Conservation (phyloP, 2,888 invertebrate genomes). For the Mellilla xanthometata region DNA sequence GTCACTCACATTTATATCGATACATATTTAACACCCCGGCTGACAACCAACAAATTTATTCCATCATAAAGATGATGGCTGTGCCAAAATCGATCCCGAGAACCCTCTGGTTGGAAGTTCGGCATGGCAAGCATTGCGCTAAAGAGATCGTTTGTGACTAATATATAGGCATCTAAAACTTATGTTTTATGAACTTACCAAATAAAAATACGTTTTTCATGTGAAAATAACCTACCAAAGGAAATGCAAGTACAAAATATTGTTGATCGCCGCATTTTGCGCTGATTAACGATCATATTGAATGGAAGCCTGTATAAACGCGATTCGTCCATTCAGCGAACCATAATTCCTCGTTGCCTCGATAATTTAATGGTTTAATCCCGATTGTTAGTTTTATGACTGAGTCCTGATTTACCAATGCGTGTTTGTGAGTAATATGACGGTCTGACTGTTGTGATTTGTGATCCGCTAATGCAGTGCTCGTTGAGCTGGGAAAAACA, state of each 20-base stretch:
- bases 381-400: neutral
- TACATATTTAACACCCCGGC: too few relatives aligned
- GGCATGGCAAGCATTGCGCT: too few relatives aligned
- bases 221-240: too few relatives aligned
- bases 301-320: neutral
- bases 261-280: neutral
- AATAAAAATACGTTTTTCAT: too few relatives aligned
- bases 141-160: too few relatives aligned
- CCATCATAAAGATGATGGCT: too few relatives aligned
- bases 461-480: neutral
- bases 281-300: neutral
- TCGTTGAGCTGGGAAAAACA: neutral
- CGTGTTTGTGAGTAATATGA: neutral
- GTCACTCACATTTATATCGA: too few relatives aligned
- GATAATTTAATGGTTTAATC: neutral
- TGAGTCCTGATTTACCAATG: neutral
- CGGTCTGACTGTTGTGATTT: neutral
- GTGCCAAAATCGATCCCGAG: too few relatives aligned
- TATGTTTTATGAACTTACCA: too few relatives aligned
- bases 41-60: too few relatives aligned
- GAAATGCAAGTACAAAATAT: neutral
- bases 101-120: too few relatives aligned
- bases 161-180: too few relatives aligned
- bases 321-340: neutral
- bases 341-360: neutral